phyloP scores from a whole-genome alignment of 2,888 invertebrate species.

The Orthosia incerta region DNA sequence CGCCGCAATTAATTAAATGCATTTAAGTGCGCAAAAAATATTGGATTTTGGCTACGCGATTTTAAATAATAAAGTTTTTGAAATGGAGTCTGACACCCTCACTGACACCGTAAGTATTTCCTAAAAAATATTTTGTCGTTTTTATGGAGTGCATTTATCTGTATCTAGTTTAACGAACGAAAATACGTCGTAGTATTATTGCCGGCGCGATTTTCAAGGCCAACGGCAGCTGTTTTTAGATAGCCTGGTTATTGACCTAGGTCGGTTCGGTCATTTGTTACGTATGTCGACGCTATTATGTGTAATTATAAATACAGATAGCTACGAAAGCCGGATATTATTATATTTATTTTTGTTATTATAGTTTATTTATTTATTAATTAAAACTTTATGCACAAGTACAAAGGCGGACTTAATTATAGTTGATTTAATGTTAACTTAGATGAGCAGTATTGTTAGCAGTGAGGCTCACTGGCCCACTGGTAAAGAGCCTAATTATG shows the following conservation, averaged over 20 bases:
- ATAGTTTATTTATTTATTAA: no score
- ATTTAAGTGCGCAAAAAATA: constrained; percentile 31
- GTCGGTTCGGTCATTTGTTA: constrained; percentile 2
- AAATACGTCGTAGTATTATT: constrained; percentile 9
- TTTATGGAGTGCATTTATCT: background rate
- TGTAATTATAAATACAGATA: background rate
- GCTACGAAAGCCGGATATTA: background rate
- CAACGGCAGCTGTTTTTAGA: constrained; percentile 1
- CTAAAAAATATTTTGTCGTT: background rate
- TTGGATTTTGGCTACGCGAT: constrained; percentile 6
- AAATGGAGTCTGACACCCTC: constrained; percentile 6
- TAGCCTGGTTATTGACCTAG: constrained; percentile 30
- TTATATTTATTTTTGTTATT: background rate
- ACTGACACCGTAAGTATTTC: constrained; percentile 29
- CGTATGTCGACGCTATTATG: background rate
- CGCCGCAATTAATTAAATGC: constrained; percentile 6
- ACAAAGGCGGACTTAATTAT: no score
- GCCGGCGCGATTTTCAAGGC: constrained; percentile 18
- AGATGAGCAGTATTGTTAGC: no score
- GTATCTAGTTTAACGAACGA: background rate
- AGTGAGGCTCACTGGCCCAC: no score
- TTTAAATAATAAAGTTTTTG: constrained; percentile 4
- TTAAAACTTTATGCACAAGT: no score
- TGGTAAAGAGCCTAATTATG: no score
- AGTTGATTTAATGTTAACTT: no score